phyloP scores from a whole-genome alignment of 2,113 vertebrate genomes.

The Plecotus auritus region DNA sequence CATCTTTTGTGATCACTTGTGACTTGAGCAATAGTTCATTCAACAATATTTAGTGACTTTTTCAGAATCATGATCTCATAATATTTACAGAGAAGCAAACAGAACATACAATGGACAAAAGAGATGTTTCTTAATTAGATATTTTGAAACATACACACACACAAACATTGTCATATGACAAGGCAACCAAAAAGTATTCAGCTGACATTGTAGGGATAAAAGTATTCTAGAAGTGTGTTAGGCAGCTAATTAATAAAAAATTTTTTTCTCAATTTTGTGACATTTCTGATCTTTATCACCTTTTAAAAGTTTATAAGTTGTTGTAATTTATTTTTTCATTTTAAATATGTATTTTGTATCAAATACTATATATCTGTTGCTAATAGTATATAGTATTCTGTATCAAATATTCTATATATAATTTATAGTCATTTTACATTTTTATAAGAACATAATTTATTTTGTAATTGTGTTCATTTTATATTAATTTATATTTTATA shows the following conservation, averaged over 20 bases:
- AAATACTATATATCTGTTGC: neutral
- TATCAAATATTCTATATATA: neutral
- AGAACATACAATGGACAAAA: neutral
- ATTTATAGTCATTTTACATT: neutral
- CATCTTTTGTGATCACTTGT: neutral
- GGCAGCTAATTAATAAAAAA: neutral
- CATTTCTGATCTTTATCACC: neutral
- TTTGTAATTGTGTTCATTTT: slow-evolving; percentile 25
- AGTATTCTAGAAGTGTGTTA: neutral
- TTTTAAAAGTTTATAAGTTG: neutral
- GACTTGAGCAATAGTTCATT: neutral
- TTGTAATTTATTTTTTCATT: neutral
- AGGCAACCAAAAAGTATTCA: neutral
- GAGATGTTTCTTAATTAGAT: slow-evolving; percentile 18
- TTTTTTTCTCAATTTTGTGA: neutral
- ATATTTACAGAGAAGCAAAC: slow-evolving; percentile 11
- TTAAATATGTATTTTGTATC: neutral
- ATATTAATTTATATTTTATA: slow-evolving; percentile 15
- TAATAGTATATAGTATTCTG: neutral
- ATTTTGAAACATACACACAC: neutral
- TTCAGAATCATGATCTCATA: neutral
- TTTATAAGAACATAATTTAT: neutral
- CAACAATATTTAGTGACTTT: neutral
- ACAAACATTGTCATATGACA: neutral
- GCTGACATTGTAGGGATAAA: neutral